Evolutionary conservation across 35 echinoderm and acorn worm species (phyloP).

Genomic region (Ptychodera flava): DNA sequence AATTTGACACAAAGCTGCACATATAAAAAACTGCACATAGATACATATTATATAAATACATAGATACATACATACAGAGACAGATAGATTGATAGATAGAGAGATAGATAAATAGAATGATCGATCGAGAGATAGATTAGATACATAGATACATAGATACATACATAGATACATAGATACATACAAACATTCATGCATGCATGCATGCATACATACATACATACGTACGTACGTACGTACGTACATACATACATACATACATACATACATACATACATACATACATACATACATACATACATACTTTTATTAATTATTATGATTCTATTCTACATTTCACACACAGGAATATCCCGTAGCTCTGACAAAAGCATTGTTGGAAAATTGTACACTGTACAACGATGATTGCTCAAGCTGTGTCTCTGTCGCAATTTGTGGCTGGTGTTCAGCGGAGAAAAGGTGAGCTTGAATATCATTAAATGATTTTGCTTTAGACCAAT

Average conservation of each 20-base stretch:
- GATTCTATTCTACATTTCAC: no score
- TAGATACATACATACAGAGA: neutral
- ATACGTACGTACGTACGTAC: neutral
- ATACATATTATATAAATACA: neutral
- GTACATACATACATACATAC: neutral
- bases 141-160: neutral
- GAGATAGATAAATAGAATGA: neutral
- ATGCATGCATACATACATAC: neutral
- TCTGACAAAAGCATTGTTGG: no score
- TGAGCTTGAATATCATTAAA: no score
- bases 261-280: slow-evolving; percentile 2
- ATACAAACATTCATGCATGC: neutral
- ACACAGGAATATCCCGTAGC: no score
- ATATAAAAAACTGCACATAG: neutral
- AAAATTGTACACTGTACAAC: no score
- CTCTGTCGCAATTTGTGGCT: no score
- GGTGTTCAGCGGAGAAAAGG: no score
- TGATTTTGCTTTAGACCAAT: no score
- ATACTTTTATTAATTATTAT: neutral
- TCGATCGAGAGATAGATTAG: neutral
- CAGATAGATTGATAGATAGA: neutral
- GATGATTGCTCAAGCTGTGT: no score
- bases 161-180: neutral
- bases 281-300: slow-evolving; percentile 2
- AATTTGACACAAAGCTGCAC: no score